A percentile compares a stretch with the other conserved stretches of the same genome.
These are phyloP conservation scores for Smittia aterrima DNA, from an alignment of 2,888 invertebrate genomes.

Conservation along the genomic window DNA sequence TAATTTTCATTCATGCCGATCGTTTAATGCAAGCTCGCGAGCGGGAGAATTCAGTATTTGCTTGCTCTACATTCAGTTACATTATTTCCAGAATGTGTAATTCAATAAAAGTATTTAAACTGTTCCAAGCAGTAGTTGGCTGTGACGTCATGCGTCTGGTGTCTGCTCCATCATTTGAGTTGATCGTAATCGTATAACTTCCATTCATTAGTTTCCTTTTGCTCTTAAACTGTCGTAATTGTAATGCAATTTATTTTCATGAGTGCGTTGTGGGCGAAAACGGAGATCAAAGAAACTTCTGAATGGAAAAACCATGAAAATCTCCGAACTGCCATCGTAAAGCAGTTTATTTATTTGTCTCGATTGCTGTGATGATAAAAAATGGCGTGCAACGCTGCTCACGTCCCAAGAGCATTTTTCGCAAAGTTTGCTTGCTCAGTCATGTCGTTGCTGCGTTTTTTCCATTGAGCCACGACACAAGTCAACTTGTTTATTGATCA, in stretches of 20 bases:
- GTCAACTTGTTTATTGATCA: slow-evolving; percentile 2
- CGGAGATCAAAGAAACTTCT: neutral
- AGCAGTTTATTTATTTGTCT: neutral
- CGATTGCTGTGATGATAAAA: neutral
- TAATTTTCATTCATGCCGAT: slow-evolving; percentile 19
- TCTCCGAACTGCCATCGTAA: neutral
- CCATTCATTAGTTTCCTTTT: neutral
- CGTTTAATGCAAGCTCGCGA: neutral
- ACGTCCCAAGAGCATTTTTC: slow-evolving; percentile 3
- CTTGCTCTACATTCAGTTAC: slow-evolving; percentile 20
- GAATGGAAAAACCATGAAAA: neutral
- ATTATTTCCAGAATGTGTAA: slow-evolving; percentile 14
- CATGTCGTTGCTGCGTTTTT: neutral
- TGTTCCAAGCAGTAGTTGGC: neutral
- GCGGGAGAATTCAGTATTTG: slow-evolving; percentile 14
- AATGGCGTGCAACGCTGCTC: neutral
- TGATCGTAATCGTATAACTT: neutral
- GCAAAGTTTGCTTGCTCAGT: slow-evolving; percentile 30
- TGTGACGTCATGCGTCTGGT: slow-evolving; percentile 10
- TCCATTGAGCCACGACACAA: neutral
- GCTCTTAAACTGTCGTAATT: neutral
- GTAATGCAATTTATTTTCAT: neutral
- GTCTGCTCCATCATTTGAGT: neutral
- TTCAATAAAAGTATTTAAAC: neutral
- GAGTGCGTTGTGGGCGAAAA: neutral